Conservation (phyloP, 2,888 invertebrate species). For the Autographa gamma region DNA sequence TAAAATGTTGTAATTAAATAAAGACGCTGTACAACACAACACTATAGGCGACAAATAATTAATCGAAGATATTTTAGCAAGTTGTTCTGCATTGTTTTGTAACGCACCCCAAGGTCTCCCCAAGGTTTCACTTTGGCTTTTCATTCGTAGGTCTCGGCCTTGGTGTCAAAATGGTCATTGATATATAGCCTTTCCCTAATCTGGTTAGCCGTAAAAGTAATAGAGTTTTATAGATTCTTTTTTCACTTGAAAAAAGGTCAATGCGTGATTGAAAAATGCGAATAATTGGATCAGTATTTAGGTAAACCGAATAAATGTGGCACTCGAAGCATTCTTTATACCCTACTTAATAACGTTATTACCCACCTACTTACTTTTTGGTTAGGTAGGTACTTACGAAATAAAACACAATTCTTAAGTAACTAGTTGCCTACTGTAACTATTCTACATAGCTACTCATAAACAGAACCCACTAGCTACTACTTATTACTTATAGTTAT, state of each 20-base stretch:
- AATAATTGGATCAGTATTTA: constrained; percentile 52
- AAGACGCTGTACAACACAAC: neutral
- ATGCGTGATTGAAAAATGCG: constrained; percentile 32
- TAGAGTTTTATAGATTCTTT: constrained; percentile 15
- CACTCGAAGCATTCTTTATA: constrained; percentile 24
- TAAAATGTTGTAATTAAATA: neutral
- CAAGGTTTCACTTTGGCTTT: constrained; percentile 20
- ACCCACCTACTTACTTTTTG: constrained; percentile 7
- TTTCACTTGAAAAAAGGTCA: constrained; percentile 11
- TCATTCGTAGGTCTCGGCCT: constrained; percentile 46
- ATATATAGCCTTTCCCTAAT: constrained; percentile 32
- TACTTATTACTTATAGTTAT: neutral
- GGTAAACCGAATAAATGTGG: constrained; percentile 38
- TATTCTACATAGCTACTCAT: neutral
- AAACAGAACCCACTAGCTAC: neutral
- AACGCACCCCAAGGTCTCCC: constrained; percentile 50
- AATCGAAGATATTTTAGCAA: constrained; percentile 38
- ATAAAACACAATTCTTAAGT: neutral
- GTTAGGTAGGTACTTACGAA: neutral
- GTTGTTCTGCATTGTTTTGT: constrained; percentile 44
- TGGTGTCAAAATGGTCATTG: constrained; percentile 50
- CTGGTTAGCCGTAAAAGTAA: constrained; percentile 18
- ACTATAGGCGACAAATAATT: constrained; percentile 17
- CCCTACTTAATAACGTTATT: constrained; percentile 23
- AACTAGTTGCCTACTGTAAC: neutral